Conservation (phyloP, 2,113 vertebrate species). For the Limanda limanda region DNA sequence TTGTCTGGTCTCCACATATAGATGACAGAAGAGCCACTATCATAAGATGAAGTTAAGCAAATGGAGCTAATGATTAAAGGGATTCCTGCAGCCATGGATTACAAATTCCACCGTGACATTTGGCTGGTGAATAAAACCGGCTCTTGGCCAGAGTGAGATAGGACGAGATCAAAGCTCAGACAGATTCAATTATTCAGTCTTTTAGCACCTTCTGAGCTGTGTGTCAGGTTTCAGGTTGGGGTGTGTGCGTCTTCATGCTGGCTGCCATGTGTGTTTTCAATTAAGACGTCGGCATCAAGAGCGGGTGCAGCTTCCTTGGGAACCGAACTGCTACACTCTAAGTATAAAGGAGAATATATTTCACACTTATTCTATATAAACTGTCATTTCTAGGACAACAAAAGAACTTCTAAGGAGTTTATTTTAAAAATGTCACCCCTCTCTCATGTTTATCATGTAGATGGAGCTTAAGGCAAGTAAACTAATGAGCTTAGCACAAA, state of each 20-base stretch:
- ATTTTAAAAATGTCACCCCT: too few species aligned
- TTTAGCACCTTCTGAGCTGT: conserved; percentile 23
- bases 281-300: not conserved
- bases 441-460: too few species aligned
- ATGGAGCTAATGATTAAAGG: conserved; percentile 5
- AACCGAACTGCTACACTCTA: not conserved
- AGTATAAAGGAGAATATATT: too few species aligned
- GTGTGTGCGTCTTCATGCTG: not conserved
- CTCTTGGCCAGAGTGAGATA: not conserved
- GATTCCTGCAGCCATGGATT: conserved; percentile 44
- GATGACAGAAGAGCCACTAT: not conserved
- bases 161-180: conserved; percentile 34
- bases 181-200: conserved; percentile 44
- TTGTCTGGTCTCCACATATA: not conserved
- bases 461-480: too few species aligned
- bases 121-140: conserved; percentile 12
- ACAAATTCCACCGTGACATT: conserved; percentile 32
- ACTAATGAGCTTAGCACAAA: too few species aligned
- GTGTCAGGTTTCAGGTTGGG: conserved; percentile 29
- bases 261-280: too few species aligned
- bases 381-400: too few species aligned
- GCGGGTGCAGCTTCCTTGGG: not conserved
- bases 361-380: too few species aligned
- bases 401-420: too few species aligned
- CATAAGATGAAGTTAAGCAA: not conserved